Evolutionary conservation across 2,888 invertebrate species (phyloP), one percentile per base, ranked within the genome.

Genomic region (Noctua comes): DNA sequence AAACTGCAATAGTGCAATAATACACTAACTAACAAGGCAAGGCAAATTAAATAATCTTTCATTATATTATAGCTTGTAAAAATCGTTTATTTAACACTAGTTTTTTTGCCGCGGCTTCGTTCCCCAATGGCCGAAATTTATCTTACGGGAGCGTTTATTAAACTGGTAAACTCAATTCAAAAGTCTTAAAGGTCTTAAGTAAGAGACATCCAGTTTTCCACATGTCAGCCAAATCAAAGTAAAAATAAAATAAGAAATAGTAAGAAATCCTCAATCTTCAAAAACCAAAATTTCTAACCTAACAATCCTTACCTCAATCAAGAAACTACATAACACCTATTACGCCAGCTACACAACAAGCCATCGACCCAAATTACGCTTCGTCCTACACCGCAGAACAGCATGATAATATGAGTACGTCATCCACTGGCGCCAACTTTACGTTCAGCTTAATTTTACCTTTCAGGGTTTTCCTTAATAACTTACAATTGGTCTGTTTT

Each of bases 401-500:
- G 40, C 76, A 83, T 76, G 51, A 76, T 80, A 66, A 73, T 64
- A 68, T 1, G 21, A 24, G 31, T 68, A 84, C 85, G 85, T 84
- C 83, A 83, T 71, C 76, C 16, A 8, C 11, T 72, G 85, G 83
- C 83, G 82, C 83, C 85, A 77, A 59, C 27, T 74, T 66, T 65
- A 73, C 46, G 16, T 64, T 27, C 43, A 76, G 68, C 16, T 65
- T 59, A 64, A 81, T 73, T 81, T 64, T 27, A 18, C 40, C 18
- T 51, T 77, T 77, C 70, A 73, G 73, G 36, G 65, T 76, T 86
- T 85, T 64, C 83, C 80, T 79, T 73, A 82, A 81, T 68, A 72
- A 68, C 68, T 59, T 46, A 51, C 70, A 40, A 73, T 51, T 46
- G 65, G 27, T 31, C 62, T 70, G 68, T 83, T 68, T 79, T 71